These are phyloP conservation scores for Embiotoca jacksoni DNA, from an alignment of 2,113 vertebrate species.

Conservation along the genomic window DNA sequence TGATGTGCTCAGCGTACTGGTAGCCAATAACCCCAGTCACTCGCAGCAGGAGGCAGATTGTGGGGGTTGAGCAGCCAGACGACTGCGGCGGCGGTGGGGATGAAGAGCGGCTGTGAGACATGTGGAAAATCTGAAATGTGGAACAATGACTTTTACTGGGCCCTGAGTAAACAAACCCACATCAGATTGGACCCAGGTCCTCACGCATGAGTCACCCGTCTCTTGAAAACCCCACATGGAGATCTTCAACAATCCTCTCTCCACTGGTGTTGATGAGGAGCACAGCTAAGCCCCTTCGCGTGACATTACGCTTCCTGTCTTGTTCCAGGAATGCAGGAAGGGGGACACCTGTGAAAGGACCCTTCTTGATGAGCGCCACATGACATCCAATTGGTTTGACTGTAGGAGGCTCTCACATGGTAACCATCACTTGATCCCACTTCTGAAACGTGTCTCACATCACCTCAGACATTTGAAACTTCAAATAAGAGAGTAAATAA, in stretches of 20 bases:
- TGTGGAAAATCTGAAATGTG: conserved; percentile 58
- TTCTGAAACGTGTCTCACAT: conserved; percentile 5
- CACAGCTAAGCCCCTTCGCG: conserved; percentile 36
- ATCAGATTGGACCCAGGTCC: conserved; percentile 31
- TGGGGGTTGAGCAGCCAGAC: conserved; percentile 35
- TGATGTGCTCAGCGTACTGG: conserved; percentile 42
- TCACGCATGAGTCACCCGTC: conserved; percentile 17
- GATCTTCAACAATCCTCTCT: conserved; percentile 17
- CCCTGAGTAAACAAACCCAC: conserved; percentile 62
- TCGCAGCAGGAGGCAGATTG: conserved; percentile 46
- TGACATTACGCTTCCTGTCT: conserved; percentile 63
- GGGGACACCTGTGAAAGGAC: conserved; percentile 50
- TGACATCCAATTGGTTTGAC: conserved; percentile 25
- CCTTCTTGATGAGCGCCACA: conserved; percentile 54
- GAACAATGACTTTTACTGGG: conserved; percentile 58
- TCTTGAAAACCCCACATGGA: conserved; percentile 26
- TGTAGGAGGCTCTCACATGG: conserved; percentile 5
- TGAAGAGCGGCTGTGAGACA: conserved; percentile 38
- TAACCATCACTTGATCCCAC: conserved; percentile 1
- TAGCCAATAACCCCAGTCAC: conserved; percentile 59
- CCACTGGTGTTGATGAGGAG: conserved; percentile 46
- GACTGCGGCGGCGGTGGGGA: neutral
- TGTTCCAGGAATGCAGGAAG: conserved; percentile 61
- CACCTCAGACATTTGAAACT: neutral
- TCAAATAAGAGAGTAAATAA: too few relatives aligned